Percentiles rank a stretch among this genome's conserved stretches.
Evolutionary conservation across 2,888 invertebrate genomes (phyloP).

Genomic region (Caenorhabditis imperialis): DNA sequence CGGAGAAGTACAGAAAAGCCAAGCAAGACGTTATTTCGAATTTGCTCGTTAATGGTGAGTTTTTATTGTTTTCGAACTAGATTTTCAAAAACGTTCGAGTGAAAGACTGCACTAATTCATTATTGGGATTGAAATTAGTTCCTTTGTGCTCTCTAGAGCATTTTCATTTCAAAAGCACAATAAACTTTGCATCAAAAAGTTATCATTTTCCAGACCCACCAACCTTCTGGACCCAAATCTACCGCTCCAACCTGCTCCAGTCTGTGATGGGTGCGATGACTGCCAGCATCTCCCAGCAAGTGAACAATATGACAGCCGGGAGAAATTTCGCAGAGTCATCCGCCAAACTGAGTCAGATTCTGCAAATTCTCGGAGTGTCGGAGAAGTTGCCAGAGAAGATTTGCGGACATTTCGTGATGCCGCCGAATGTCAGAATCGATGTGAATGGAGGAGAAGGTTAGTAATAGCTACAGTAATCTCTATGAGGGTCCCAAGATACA

Average conservation of each 20-base stretch:
- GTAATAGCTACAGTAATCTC: too few relatives aligned
- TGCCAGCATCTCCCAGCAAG: background rate
- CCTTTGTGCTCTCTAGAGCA: too few relatives aligned
- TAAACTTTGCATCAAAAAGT: too few relatives aligned
- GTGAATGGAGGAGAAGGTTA: too few relatives aligned
- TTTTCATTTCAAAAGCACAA: too few relatives aligned
- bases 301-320: background rate
- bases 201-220: slow-evolving; percentile 11
- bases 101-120: too few relatives aligned
- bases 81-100: too few relatives aligned
- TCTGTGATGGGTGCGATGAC: slow-evolving; percentile 2
- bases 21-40: slow-evolving; percentile 4
- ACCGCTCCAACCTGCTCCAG: background rate
- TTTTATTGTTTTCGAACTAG: background rate
- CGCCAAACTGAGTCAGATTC: background rate
- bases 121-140: too few relatives aligned
- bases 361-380: background rate
- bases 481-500: too few relatives aligned
- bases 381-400: slow-evolving; percentile 2
- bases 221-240: slow-evolving; percentile 12
- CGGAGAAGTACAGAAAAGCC: background rate
- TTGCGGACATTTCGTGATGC: slow-evolving; percentile 9
- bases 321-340: background rate
- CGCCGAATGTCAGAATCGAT: too few relatives aligned
- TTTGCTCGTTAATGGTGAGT: slow-evolving; percentile 15